Conservation (phyloP, 2,797 vertebrate species). For the Sciurus vulgaris region DNA sequence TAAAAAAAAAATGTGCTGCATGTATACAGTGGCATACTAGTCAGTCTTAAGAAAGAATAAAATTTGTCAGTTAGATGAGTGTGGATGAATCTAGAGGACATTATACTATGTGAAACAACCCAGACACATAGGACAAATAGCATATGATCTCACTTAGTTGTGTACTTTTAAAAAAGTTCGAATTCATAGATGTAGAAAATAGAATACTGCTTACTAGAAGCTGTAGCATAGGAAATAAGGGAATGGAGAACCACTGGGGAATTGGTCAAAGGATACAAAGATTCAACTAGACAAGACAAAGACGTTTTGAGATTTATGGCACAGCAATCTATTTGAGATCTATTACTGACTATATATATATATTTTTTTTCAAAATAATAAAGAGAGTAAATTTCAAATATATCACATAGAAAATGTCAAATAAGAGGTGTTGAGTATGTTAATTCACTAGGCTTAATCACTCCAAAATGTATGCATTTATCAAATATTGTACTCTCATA, state of each 20-base stretch:
- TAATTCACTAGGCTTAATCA: not conserved
- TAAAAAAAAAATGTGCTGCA: not conserved
- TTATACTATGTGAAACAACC: not conserved
- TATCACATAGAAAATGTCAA: not conserved
- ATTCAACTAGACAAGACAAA: not conserved
- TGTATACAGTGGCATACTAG: not conserved
- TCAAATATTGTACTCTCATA: not conserved
- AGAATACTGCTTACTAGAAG: not conserved
- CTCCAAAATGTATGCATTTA: not conserved
- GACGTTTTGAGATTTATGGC: not conserved
- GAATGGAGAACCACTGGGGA: not conserved
- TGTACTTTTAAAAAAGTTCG: too few relatives aligned
- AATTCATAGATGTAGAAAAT: too few relatives aligned
- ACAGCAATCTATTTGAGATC: not conserved
- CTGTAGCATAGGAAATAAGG: not conserved
- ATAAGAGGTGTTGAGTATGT: not conserved
- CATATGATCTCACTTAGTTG: too few relatives aligned
- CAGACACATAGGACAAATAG: not conserved
- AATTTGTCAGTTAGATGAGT: not conserved
- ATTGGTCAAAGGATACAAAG: not conserved
- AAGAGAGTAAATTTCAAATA: not conserved
- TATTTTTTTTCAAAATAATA: not conserved
- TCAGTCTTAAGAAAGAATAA: not conserved
- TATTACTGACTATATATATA: not conserved
- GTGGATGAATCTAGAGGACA: not conserved